These are phyloP conservation scores for Phalloptychus januarius DNA, from an alignment of 2,797 vertebrate genomes.

Conservation along the genomic window DNA sequence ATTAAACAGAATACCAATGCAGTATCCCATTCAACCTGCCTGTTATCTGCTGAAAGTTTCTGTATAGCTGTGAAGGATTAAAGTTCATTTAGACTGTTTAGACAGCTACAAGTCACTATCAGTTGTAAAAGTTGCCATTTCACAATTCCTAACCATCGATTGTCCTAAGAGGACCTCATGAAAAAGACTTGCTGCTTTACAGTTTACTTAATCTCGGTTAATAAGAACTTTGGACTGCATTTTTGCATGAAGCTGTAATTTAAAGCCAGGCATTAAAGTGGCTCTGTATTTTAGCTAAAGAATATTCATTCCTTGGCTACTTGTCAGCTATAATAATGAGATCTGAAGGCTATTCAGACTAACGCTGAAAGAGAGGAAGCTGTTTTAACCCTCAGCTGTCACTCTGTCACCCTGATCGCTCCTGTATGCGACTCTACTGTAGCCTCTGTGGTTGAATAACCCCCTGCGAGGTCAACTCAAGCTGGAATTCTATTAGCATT, in stretches of 20 bases:
- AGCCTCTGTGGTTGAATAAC: slow-evolving; percentile 58
- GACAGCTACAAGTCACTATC: not conserved
- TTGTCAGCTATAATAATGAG: slow-evolving; percentile 34
- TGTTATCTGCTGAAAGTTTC: not conserved
- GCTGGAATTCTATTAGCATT: slow-evolving; percentile 72
- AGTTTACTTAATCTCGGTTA: not conserved
- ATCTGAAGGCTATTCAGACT: slow-evolving; percentile 30
- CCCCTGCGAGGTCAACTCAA: slow-evolving; percentile 56
- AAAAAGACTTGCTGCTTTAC: not conserved
- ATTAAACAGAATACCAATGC: not conserved
- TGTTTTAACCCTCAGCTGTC: slow-evolving; percentile 63
- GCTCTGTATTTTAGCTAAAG: slow-evolving; percentile 24
- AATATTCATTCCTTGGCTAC: slow-evolving; percentile 23
- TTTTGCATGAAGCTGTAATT: not conserved
- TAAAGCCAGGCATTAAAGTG: not conserved
- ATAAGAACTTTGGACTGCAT: not conserved
- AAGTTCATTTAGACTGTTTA: not conserved
- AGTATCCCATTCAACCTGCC: not conserved
- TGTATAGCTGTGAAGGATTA: not conserved
- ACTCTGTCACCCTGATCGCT: slow-evolving; percentile 45
- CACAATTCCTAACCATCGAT: not conserved
- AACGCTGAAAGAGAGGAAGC: slow-evolving; percentile 55
- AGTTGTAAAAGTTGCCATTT: not conserved
- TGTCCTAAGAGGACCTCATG: not conserved
- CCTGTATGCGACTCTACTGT: slow-evolving; percentile 39